These are phyloP conservation scores for Nasonia giraulti DNA, from an alignment of 1,140 invertebrate species.

Conservation along the genomic window DNA sequence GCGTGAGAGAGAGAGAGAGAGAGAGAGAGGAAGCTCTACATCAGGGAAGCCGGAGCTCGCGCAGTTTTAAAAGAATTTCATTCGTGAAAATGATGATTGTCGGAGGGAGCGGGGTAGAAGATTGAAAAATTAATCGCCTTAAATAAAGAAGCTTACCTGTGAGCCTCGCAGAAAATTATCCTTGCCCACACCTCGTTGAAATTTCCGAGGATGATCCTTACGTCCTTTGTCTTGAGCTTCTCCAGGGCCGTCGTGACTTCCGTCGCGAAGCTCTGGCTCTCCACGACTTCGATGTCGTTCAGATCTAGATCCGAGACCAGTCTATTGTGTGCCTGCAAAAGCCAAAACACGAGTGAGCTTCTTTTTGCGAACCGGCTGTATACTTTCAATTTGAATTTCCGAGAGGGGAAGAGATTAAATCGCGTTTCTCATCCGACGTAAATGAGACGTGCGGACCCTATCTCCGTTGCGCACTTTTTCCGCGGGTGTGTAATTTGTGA, in stretches of 20 bases:
- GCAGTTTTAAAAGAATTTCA: constrained; percentile 6
- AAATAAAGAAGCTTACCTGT: constrained; percentile 75
- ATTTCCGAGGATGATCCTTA: constrained; percentile 96
- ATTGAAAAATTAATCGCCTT: constrained; percentile 48
- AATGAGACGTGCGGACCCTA: too few species aligned
- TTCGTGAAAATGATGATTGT: constrained; percentile 18
- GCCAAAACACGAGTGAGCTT: background rate
- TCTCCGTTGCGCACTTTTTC: too few species aligned
- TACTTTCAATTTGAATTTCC: background rate
- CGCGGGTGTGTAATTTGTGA: background rate
- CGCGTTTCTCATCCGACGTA: too few species aligned
- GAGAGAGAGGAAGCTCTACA: background rate
- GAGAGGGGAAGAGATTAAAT: too few species aligned
- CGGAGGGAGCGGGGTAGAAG: background rate
- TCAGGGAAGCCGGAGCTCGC: background rate
- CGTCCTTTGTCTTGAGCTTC: constrained; percentile 93
- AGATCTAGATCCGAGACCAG: constrained; percentile 92
- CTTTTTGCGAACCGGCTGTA: background rate
- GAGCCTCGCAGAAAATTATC: constrained; percentile 95
- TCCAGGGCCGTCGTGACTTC: constrained; percentile 89
- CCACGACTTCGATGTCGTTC: constrained; percentile 87
- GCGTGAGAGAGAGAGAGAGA: background rate
- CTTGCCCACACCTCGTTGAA: constrained; percentile 96
- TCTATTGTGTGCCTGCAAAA: constrained; percentile 88
- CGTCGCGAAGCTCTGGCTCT: constrained; percentile 95